These are phyloP conservation scores for Heterohyrax brucei DNA, from an alignment of 2,797 vertebrate genomes.

Conservation along the genomic window DNA sequence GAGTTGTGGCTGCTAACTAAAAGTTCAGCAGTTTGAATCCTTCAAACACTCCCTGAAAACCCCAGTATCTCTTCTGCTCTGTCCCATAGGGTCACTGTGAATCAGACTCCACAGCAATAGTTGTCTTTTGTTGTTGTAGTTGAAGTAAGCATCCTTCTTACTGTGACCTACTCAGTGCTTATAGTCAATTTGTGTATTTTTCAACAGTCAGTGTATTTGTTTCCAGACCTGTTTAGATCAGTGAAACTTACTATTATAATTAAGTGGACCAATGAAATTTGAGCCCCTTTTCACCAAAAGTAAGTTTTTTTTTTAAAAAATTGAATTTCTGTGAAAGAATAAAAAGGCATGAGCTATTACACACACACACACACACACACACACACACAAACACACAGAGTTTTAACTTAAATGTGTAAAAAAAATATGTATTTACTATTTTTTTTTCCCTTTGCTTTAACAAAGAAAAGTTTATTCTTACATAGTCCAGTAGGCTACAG, in stretches of 20 bases:
- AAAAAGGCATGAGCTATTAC: conserved; percentile 16
- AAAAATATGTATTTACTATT: neutral
- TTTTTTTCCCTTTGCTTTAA: neutral
- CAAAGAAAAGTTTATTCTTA: too few species aligned
- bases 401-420: neutral
- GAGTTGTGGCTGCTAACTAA: too few species aligned
- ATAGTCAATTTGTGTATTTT: conserved; percentile 32
- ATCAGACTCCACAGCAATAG: too few species aligned
- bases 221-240: neutral
- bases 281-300: neutral
- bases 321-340: conserved; percentile 49
- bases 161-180: neutral
- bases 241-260: neutral
- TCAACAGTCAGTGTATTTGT: neutral
- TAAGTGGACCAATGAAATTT: neutral
- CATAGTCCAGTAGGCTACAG: too few species aligned
- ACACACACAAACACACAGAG: too few species aligned
- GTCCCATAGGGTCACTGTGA: too few species aligned
- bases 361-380: neutral
- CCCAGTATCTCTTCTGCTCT: too few species aligned
- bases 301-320: neutral
- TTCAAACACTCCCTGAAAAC: too few species aligned
- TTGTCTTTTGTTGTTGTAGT: too few species aligned
- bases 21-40: too few species aligned
- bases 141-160: neutral